These are phyloP conservation scores for rat (Rattus norvegicus) DNA, from an alignment of 2,113 vertebrate genomes.

Conservation along the genomic window GRCr8 NC_086027.1:111488001-111488500, in stretches of 20 bases:
- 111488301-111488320: not conserved
- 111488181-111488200: not conserved
- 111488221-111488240: not conserved
- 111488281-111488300: not conserved
- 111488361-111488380: not conserved
- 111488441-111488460: constrained; percentile 52
- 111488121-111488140: not conserved
- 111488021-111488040: not conserved
- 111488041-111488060: not conserved
- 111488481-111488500: not conserved
- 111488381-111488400: not conserved
- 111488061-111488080: not conserved
- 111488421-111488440: not conserved
- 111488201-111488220: not conserved
- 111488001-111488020: constrained; percentile 3
- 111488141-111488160: not conserved
- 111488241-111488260: not conserved
- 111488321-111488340: not conserved
- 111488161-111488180: not conserved
- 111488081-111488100: not conserved
- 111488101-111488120: not conserved
- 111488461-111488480: not conserved
- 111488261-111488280: not conserved
- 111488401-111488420: not conserved
- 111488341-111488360: not conserved